Percentiles rank a stretch among this genome's conserved stretches.
Evolutionary conservation across 2,113 vertebrate genomes (phyloP).

Genomic region (Phrynocephalus versicolor): DNA sequence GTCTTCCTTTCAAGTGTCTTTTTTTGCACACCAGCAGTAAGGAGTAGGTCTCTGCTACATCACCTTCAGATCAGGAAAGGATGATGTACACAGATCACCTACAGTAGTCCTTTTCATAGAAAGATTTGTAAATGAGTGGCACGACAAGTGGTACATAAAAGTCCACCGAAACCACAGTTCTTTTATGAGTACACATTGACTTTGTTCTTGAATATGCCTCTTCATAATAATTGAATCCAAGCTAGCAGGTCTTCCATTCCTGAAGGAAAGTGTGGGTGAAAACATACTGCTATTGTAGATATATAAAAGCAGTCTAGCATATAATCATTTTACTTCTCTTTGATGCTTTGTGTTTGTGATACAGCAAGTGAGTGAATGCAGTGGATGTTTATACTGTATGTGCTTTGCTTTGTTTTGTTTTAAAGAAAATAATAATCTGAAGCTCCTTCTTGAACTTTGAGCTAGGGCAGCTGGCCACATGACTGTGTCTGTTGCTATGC

Average conservation of each 20-base stretch:
- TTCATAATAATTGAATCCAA: neutral
- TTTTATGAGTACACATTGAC: neutral
- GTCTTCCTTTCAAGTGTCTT: neutral
- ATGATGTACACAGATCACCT: neutral
- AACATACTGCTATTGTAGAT: neutral
- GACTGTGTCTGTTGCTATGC: constrained; percentile 3
- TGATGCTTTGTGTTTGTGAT: neutral
- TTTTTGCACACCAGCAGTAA: neutral
- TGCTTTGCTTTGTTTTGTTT: neutral
- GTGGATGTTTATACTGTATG: neutral
- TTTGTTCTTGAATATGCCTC: neutral
- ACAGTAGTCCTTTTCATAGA: neutral
- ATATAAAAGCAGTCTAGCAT: neutral
- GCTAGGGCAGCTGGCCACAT: neutral
- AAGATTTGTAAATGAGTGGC: neutral
- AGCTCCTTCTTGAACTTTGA: constrained; percentile 11
- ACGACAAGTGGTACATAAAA: neutral
- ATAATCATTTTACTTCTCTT: neutral
- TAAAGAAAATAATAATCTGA: neutral
- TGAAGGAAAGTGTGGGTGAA: neutral
- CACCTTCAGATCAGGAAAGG: neutral
- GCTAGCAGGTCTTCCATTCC: neutral
- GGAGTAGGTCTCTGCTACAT: neutral
- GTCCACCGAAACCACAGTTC: neutral
- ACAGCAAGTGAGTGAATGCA: neutral